Conservation (phyloP, 2,888 invertebrate genomes). For the Theristus sp. region DNA sequence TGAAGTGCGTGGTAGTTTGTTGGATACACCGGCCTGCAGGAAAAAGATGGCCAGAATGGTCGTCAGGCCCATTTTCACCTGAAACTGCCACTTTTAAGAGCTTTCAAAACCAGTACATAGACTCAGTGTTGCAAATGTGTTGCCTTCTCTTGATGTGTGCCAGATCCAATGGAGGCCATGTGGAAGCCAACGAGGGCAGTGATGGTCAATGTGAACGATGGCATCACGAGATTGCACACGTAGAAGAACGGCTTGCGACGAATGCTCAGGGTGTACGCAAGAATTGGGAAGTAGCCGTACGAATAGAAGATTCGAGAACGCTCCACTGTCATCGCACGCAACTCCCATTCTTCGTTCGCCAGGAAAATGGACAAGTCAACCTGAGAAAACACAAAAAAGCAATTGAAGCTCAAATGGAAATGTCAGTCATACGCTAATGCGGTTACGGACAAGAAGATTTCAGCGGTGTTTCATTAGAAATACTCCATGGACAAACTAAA, state of each 20-base stretch:
- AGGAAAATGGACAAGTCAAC: conserved; percentile 70
- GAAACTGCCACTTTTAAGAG: too few species aligned
- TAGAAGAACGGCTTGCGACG: conserved; percentile 7
- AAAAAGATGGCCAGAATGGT: conserved; percentile 8
- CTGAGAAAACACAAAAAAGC: too few species aligned
- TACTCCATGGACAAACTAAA: too few species aligned
- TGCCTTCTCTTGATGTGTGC: neutral
- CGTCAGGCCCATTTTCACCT: conserved; percentile 8
- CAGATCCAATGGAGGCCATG: conserved; percentile 5
- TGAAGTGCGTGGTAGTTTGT: conserved; percentile 7
- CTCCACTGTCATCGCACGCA: conserved; percentile 35
- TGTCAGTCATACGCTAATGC: too few species aligned
- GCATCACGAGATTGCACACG: neutral
- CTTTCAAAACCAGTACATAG: neutral
- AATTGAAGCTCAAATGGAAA: too few species aligned
- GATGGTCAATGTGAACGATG: neutral
- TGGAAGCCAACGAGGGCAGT: conserved; percentile 8
- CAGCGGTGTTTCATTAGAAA: too few species aligned
- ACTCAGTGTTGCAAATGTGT: too few species aligned
- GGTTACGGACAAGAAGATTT: too few species aligned
- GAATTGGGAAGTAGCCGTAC: conserved; percentile 8
- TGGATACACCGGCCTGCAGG: conserved; percentile 5
- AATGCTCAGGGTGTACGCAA: conserved; percentile 3
- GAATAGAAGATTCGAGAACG: conserved; percentile 2
- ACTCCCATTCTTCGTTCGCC: conserved; percentile 64